These are phyloP conservation scores for Eulemur macaco DNA, from an alignment of 2,113 vertebrate species.

Conservation along the genomic window DNA sequence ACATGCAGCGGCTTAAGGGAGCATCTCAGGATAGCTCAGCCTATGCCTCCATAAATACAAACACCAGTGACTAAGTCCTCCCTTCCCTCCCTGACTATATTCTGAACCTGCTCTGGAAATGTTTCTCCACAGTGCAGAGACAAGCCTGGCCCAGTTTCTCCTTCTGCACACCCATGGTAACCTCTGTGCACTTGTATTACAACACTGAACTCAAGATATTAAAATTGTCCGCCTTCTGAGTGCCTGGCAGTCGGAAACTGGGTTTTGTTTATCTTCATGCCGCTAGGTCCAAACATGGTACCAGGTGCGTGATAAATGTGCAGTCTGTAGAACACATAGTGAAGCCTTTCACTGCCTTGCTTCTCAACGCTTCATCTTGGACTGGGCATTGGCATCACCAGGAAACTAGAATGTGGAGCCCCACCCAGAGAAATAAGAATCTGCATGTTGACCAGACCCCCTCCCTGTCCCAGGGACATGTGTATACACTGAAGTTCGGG, in stretches of 20 bases:
- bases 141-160: background rate
- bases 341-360: background rate
- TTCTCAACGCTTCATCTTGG: accelerated
- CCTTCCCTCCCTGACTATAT: background rate
- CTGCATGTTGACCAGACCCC: background rate
- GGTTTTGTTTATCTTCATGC: background rate
- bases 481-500: accelerated
- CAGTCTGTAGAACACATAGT: accelerated
- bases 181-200: background rate
- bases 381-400: accelerated
- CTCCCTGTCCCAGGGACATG: accelerated
- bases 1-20: background rate
- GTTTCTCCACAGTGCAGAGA: accelerated
- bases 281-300: background rate
- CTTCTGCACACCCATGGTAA: accelerated
- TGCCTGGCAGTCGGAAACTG: background rate
- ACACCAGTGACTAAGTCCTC: accelerated
- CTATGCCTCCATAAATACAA: accelerated
- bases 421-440: accelerated
- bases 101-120: background rate
- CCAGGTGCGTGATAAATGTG: accelerated
- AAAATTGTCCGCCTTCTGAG: accelerated
- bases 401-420: background rate
- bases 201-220: accelerated
- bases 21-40: background rate